phyloP scores from a whole-genome alignment of 2,797 vertebrate genomes.

The Coreius guichenoti region DNA sequence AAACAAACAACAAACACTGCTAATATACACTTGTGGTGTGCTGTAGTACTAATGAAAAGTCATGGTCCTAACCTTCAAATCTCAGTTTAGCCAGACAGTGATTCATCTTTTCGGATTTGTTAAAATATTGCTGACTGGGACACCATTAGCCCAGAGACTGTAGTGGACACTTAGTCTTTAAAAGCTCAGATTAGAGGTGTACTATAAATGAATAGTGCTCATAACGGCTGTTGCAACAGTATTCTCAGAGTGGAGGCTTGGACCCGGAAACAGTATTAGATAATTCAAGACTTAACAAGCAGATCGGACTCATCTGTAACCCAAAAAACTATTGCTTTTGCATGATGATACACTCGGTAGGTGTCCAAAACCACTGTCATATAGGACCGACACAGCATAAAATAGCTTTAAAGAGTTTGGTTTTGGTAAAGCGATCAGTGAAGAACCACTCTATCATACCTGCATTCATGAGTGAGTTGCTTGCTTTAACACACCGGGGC shows the following conservation, averaged over 20 bases:
- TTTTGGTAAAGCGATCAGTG: neutral
- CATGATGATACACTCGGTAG: neutral
- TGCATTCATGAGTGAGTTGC: constrained; percentile 3
- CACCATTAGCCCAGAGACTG: neutral
- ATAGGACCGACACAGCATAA: neutral
- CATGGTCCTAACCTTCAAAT: neutral
- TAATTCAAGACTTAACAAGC: neutral
- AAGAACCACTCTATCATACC: constrained; percentile 4
- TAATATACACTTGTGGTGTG: neutral
- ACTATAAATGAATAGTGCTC: neutral
- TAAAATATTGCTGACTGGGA: neutral
- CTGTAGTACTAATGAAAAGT: neutral
- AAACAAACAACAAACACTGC: neutral
- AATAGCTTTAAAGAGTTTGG: neutral
- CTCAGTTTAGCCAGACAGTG: neutral
- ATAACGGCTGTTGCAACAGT: neutral
- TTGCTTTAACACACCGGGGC: neutral
- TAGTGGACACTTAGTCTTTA: neutral
- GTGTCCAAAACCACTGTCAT: neutral
- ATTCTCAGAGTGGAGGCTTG: neutral
- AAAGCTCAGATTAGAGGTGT: neutral
- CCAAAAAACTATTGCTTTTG: neutral
- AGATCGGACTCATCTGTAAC: neutral
- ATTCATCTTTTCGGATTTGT: neutral
- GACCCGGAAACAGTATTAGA: neutral